phyloP scores from a whole-genome alignment of 2,888 invertebrate genomes.

The Acanthopleura granulata region DNA sequence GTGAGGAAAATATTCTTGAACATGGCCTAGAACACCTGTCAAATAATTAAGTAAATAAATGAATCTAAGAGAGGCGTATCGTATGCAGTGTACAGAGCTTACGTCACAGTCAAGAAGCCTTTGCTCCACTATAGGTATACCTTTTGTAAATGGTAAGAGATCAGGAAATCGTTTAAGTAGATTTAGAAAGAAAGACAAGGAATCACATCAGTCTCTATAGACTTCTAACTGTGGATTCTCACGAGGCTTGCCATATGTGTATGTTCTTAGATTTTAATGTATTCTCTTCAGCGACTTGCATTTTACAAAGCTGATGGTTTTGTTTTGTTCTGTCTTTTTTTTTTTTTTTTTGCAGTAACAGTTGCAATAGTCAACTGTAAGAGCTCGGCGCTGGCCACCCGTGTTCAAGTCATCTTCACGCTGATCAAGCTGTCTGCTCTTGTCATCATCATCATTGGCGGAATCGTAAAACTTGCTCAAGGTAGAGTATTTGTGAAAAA shows the following conservation, averaged over 20 bases:
- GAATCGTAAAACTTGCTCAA: slow-evolving; percentile 87
- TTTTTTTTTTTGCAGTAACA: slow-evolving; percentile 76
- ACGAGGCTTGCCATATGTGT: neutral
- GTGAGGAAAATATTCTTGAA: too few relatives aligned
- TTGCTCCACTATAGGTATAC: too few relatives aligned
- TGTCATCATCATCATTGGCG: slow-evolving; percentile 88
- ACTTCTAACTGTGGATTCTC: neutral
- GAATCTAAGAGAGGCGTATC: too few relatives aligned
- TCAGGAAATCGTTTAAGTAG: too few relatives aligned
- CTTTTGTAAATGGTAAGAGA: too few relatives aligned
- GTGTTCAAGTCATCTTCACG: slow-evolving; percentile 94
- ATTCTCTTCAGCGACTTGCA: neutral
- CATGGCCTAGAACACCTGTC: slow-evolving; percentile 21
- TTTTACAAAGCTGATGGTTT: too few relatives aligned
- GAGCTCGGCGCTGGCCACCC: slow-evolving; percentile 93
- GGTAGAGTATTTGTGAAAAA: slow-evolving; percentile 72
- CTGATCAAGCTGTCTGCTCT: slow-evolving; percentile 92
- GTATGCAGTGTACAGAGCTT: too few relatives aligned
- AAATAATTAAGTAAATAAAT: slow-evolving; percentile 29
- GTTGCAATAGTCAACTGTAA: slow-evolving; percentile 94
- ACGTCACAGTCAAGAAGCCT: too few relatives aligned
- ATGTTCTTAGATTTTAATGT: neutral
- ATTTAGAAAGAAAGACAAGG: too few relatives aligned
- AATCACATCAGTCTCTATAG: slow-evolving; percentile 18
- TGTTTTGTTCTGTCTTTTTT: neutral